phyloP scores from a whole-genome alignment of 1,140 invertebrate genomes.

The Pseudomyrmex dendroicus region DNA sequence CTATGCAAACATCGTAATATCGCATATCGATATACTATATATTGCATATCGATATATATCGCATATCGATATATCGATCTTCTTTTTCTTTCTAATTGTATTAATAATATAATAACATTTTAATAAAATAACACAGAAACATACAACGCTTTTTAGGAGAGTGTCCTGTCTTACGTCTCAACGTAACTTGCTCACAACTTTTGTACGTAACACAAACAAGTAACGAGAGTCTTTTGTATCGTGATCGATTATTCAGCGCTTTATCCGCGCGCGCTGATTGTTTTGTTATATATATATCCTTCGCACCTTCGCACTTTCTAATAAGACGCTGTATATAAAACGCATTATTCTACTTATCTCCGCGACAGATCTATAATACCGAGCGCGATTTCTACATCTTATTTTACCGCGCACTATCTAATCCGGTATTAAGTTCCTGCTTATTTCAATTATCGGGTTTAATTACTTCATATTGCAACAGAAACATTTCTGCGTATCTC shows the following conservation, averaged over 20 bases:
- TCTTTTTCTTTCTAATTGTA: no score
- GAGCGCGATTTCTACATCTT: conserved; percentile 54
- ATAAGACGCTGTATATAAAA: conserved; percentile 26
- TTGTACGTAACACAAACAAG: background rate
- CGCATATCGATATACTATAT: no score
- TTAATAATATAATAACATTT: no score
- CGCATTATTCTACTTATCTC: conserved; percentile 40
- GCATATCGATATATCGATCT: no score
- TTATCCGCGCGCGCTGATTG: conserved; percentile 31
- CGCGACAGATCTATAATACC: conserved; percentile 27
- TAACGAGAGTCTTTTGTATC: background rate
- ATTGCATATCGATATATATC: no score
- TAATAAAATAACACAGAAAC: no score
- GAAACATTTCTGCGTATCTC: background rate
- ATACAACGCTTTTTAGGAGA: background rate
- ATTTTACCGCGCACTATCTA: conserved; percentile 36
- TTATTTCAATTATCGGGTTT: conserved; percentile 45
- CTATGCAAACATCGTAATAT: no score
- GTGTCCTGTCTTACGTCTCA: background rate
- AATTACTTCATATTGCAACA: conserved; percentile 30
- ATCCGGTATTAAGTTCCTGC: conserved; percentile 43
- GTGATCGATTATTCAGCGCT: conserved; percentile 11
- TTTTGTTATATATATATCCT: background rate
- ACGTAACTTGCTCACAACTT: conserved; percentile 30
- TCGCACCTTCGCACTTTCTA: background rate